Percentiles rank a stretch among this genome's conserved stretches.
These are phyloP conservation scores for Datnioides undecimradiatus DNA, from an alignment of 2,113 vertebrate genomes.

Conservation along the genomic window DNA sequence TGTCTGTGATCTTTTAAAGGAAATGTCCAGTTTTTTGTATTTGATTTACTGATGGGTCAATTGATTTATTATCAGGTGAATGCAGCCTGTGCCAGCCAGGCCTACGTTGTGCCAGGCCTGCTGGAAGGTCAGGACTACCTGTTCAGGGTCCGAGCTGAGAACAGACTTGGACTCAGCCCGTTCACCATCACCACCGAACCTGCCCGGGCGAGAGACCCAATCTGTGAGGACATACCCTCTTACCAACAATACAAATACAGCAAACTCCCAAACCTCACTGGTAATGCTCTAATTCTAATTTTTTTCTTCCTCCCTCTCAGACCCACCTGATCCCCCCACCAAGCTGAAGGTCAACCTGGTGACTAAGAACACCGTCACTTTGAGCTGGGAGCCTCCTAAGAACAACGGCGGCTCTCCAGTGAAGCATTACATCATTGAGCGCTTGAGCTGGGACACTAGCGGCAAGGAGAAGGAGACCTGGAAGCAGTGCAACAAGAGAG, in stretches of 20 bases:
- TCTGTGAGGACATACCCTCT: slow-evolving; percentile 87
- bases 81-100: slow-evolving; percentile 91
- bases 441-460: slow-evolving; percentile 94
- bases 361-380: slow-evolving; percentile 92
- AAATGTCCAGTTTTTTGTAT: neutral
- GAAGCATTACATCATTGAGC: slow-evolving; percentile 96
- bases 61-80: slow-evolving; percentile 77
- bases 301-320: slow-evolving; percentile 72
- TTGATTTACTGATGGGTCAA: neutral
- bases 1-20: neutral
- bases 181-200: slow-evolving; percentile 91
- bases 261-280: neutral
- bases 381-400: slow-evolving; percentile 95
- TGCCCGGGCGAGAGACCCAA: slow-evolving; percentile 93
- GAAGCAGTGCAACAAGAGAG: slow-evolving; percentile 92
- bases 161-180: slow-evolving; percentile 92
- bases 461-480: slow-evolving; percentile 96
- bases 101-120: slow-evolving; percentile 93
- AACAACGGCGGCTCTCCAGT: slow-evolving; percentile 96
- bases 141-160: slow-evolving; percentile 96
- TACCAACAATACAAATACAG: neutral
- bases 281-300: neutral
- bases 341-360: slow-evolving; percentile 94
- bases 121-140: slow-evolving; percentile 95
- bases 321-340: slow-evolving; percentile 95